phyloP scores from a whole-genome alignment of 2,797 vertebrate species.

The Poecilia velifera region DNA sequence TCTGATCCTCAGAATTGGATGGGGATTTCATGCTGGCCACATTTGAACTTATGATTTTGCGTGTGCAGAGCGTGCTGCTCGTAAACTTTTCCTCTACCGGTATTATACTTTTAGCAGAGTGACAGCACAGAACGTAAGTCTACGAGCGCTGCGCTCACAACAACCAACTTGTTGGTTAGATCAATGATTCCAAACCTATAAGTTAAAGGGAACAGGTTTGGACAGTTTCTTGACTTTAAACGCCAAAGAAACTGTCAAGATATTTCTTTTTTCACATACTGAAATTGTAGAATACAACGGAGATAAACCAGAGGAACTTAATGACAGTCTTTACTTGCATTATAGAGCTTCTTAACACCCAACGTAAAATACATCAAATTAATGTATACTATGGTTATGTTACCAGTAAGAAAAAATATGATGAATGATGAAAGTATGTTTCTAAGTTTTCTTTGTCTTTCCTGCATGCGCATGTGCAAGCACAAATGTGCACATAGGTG shows the following conservation, averaged over 20 bases:
- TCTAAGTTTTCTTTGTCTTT: background rate
- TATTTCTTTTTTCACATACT: background rate
- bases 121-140: background rate
- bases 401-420: background rate
- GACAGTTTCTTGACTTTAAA: background rate
- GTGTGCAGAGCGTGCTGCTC: background rate
- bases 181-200: background rate
- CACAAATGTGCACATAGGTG: too few species aligned
- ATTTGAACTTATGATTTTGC: background rate
- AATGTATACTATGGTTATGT: background rate
- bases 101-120: background rate
- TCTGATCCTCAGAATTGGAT: background rate
- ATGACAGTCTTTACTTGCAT: background rate
- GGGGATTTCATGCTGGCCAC: background rate
- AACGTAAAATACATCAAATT: background rate
- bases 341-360: background rate
- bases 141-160: background rate
- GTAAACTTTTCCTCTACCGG: background rate
- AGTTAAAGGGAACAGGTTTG: background rate
- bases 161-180: background rate
- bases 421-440: background rate
- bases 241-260: background rate
- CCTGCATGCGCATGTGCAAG: background rate
- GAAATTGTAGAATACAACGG: background rate
- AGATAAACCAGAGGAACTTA: background rate